Base-by-base conservation (phyloP, 2,113 vertebrate genomes). In the Cephalopholis sonnerati region DNA sequence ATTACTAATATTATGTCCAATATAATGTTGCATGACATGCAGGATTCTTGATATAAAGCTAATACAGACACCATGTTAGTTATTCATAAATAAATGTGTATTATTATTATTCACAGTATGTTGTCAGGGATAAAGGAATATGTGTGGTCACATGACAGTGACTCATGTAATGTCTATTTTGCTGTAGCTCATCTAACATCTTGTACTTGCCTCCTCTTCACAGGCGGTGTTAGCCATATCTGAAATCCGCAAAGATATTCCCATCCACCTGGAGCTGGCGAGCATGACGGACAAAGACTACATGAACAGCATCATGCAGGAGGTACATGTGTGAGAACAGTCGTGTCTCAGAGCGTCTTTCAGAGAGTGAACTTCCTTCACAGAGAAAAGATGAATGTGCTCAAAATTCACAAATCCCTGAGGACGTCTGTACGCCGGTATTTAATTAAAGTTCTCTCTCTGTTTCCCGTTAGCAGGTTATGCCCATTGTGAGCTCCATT, bases 221-320 rank as follows among this genome's bases (percentile, higher is more conserved):
- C 87, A 99, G 98, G 97, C 97, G 0, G 96, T 98, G 51, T 84
- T 89, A 7, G 95, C 96, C 79, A 96, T 99, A 76, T 96, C 97
- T 2, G 96, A 97, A 68, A 96, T 99, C 61, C 96, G 93, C 16
- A 96, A 91, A 0, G 96, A 97, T 48, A 89, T 98, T 68, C 97
- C 98, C 48, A 91, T 99, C 74, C 98, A 99, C 87, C 93, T 99
- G 81, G 98, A 99, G 93, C 79, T 99, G 95, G 98, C 98, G 36
- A 99, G 98, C 82, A 99, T 99, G 98, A 99, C 98, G 0, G 97
- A 98, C 85, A 95, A 86, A 78, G 96, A 97, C 51, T 97, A 97
- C 87, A 98, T 99, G 98, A 96, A 94, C 92, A 96, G 92, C 90
- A 97, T 99, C 54, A 92, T 98, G 86, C 95, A 97, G 90, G 96